phyloP scores from a whole-genome alignment of 2,797 vertebrate species.

The Pampus argenteus region DNA sequence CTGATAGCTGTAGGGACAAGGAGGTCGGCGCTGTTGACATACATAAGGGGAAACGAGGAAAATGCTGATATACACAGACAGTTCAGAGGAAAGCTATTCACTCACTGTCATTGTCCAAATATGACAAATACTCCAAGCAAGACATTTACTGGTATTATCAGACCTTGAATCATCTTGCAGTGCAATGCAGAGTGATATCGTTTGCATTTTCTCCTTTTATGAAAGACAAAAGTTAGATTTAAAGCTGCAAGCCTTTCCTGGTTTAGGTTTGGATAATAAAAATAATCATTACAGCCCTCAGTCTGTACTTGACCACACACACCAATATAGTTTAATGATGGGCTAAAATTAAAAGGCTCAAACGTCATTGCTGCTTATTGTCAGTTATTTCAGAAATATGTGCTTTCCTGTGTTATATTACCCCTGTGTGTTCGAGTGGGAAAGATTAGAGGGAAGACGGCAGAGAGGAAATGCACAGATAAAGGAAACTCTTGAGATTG shows the following conservation, averaged over 20 bases:
- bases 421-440: neutral
- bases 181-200: neutral
- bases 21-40: neutral
- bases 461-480: slow-evolving; percentile 4
- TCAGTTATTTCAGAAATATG: slow-evolving; percentile 11
- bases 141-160: neutral
- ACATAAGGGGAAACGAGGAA: neutral
- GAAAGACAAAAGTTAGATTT: neutral
- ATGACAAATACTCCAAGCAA: slow-evolving; percentile 1
- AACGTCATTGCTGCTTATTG: neutral
- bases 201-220: too few species aligned
- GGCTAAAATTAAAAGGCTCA: neutral
- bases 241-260: too few species aligned
- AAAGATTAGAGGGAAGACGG: slow-evolving; percentile 15
- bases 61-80: neutral
- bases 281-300: too few species aligned
- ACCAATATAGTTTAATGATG: neutral
- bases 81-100: neutral
- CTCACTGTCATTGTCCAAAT: neutral
- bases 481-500: slow-evolving; percentile 21
- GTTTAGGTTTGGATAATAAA: neutral
- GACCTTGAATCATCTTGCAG: neutral
- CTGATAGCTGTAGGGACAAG: neutral
- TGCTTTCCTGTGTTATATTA: slow-evolving; percentile 11
- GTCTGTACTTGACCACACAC: too few species aligned